Percentiles rank a stretch among this genome's conserved stretches.
phyloP scores from a whole-genome alignment of 1,140 invertebrate species.

The Drosophila auraria region DNA sequence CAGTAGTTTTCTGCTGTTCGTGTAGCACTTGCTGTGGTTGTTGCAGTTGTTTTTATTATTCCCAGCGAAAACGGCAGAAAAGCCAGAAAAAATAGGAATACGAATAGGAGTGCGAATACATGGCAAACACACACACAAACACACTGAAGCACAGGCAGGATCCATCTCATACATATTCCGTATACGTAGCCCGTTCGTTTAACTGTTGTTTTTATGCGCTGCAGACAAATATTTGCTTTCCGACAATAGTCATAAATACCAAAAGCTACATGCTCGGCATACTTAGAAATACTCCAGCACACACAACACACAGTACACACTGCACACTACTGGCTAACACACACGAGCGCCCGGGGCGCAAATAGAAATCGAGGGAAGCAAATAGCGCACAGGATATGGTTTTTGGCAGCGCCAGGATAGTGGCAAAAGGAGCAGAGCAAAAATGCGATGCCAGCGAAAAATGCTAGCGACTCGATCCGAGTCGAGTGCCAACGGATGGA shows the following conservation, averaged over 20 bases:
- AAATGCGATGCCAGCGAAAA: conserved; percentile 66
- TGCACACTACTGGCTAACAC: conserved; percentile 27
- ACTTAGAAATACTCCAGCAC: conserved; percentile 75
- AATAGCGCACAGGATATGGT: conserved; percentile 81
- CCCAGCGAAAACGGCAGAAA: conserved; percentile 51
- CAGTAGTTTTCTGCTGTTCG: conserved; percentile 68
- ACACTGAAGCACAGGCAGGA: conserved; percentile 25
- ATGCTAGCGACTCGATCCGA: conserved; percentile 59
- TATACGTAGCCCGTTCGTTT: conserved; percentile 84
- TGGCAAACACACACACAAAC: conserved; percentile 45
- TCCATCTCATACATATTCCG: conserved; percentile 81
- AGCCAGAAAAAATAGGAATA: conserved; percentile 38
- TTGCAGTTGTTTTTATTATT: conserved; percentile 72
- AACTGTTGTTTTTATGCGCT: conserved; percentile 85
- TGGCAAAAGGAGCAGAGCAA: conserved; percentile 67
- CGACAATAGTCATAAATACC: conserved; percentile 85
- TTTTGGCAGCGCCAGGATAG: conserved; percentile 74
- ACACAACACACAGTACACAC: conserved; percentile 50
- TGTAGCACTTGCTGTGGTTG: conserved; percentile 62
- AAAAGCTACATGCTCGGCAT: conserved; percentile 85
- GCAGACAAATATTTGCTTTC: conserved; percentile 85
- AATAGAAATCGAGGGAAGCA: conserved; percentile 83
- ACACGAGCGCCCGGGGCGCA: conserved; percentile 56
- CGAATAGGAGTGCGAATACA: conserved; percentile 25
- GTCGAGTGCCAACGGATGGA: conserved; percentile 16